Percentiles rank a stretch among this genome's conserved stretches.
Conservation (phyloP, 2,888 invertebrate species). For the Agonopterix alstromeriana region DNA sequence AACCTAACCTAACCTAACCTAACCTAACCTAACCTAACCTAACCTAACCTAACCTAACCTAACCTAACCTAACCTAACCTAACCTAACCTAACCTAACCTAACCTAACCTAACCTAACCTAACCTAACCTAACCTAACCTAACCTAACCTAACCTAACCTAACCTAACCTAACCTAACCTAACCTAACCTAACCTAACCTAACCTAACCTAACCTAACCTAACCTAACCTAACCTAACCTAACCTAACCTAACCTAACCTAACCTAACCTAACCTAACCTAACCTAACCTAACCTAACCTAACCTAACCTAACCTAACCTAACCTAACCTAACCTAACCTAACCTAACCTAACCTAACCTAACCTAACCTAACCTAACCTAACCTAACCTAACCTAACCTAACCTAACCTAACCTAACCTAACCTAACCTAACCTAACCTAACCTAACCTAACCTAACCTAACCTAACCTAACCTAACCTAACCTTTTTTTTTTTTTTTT, state of each 20-base stretch:
- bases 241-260: background rate
- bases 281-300: background rate
- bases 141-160: too few relatives aligned
- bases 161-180: too few relatives aligned
- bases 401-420: slow-evolving; percentile 2
- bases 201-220: too few relatives aligned
- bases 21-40: too few relatives aligned
- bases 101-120: too few relatives aligned
- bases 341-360: slow-evolving; percentile 3
- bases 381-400: slow-evolving; percentile 4
- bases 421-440: slow-evolving; percentile 8
- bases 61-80: too few relatives aligned
- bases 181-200: too few relatives aligned
- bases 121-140: too few relatives aligned
- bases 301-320: slow-evolving; percentile 1
- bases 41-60: too few relatives aligned
- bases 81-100: too few relatives aligned
- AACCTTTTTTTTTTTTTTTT: background rate
- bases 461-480: slow-evolving; percentile 7
- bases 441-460: slow-evolving; percentile 6
- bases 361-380: slow-evolving; percentile 3
- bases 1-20: too few relatives aligned
- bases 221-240: too few relatives aligned
- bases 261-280: background rate
- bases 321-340: slow-evolving; percentile 3